A percentile compares a stretch with the other conserved stretches of the same genome.
phyloP scores from a whole-genome alignment of 1,140 invertebrate species.

The Mamestra configurata region DNA sequence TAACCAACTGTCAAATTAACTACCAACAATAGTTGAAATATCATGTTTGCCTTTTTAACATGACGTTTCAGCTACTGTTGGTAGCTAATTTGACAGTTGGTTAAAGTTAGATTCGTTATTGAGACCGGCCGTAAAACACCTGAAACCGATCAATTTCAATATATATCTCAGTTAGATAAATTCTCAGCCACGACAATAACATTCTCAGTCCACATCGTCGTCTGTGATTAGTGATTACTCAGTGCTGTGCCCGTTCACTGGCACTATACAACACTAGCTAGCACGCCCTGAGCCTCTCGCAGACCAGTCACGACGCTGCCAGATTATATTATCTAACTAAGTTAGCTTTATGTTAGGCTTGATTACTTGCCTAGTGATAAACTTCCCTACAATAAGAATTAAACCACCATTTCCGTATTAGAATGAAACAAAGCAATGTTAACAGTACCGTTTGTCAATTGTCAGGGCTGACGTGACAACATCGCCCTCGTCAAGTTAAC shows the following conservation, averaged over 20 bases:
- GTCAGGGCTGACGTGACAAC: background rate
- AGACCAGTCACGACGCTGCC: conserved; percentile 1
- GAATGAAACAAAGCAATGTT: background rate
- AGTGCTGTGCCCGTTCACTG: conserved; percentile 2
- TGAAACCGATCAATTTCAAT: background rate
- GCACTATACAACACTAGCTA: background rate
- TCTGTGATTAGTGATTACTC: conserved; percentile 15
- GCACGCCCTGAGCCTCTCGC: background rate
- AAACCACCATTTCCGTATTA: background rate
- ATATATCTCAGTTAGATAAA: background rate
- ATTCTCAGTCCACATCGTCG: background rate
- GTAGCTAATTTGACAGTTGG: too few species aligned
- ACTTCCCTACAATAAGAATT: conserved; percentile 6
- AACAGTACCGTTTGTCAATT: background rate
- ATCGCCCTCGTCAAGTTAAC: conserved; percentile 3
- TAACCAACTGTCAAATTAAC: too few species aligned
- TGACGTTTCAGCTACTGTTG: too few species aligned
- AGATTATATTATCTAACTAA: conserved; percentile 19
- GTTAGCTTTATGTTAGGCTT: background rate
- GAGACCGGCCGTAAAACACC: too few species aligned
- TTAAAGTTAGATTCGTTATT: too few species aligned
- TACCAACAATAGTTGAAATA: too few species aligned
- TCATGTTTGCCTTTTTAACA: too few species aligned
- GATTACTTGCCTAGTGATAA: background rate
- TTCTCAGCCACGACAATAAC: background rate